Evolutionary conservation across 2,797 vertebrate species (phyloP).

Genomic region (Crax fasciolata): DNA sequence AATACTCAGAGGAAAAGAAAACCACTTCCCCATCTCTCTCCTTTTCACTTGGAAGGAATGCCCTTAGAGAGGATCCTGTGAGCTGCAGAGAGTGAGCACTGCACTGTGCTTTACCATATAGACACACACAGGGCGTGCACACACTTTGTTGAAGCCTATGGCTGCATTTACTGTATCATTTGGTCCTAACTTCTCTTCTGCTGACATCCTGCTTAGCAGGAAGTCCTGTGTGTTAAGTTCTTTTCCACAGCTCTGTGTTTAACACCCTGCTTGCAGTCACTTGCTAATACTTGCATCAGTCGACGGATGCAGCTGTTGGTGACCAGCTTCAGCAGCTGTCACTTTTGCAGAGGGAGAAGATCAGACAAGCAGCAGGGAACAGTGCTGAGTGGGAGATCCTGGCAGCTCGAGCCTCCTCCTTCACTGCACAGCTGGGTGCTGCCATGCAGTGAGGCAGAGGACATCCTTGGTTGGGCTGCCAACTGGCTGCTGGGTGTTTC

Average conservation of each 20-base stretch:
- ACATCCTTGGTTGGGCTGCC: not conserved
- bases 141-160: not conserved
- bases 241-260: fast-evolving
- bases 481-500: not conserved
- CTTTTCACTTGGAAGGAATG: not conserved
- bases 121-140: fast-evolving
- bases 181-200: not conserved
- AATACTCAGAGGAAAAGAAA: not conserved
- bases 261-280: not conserved
- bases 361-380: not conserved
- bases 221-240: fast-evolving
- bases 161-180: too few species aligned
- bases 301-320: not conserved
- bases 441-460: not conserved
- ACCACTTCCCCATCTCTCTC: fast-evolving
- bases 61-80: not conserved
- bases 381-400: not conserved
- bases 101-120: fast-evolving
- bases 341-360: not conserved
- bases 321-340: not conserved
- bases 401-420: not conserved
- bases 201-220: not conserved
- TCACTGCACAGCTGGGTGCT: not conserved
- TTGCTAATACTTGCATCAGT: fast-evolving
- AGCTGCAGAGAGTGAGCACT: fast-evolving